Evolutionary conservation across 2,113 vertebrate species (phyloP), one percentile per base, ranked within the genome.

Genomic region (Cisticola juncidis): DNA sequence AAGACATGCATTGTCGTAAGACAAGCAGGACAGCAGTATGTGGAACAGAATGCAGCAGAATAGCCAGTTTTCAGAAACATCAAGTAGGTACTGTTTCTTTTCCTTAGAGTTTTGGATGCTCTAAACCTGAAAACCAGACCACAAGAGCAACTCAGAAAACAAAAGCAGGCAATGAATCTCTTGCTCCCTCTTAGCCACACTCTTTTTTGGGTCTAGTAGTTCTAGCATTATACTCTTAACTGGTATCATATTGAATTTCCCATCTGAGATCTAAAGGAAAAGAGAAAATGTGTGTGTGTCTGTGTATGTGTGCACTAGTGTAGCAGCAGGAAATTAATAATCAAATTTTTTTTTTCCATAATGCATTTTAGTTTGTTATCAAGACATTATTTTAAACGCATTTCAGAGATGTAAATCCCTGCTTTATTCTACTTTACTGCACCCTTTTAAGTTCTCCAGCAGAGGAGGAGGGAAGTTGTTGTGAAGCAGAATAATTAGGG

Each of bases 401-500:
- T 87, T 91, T 95, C 65, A 86, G 84, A 78, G 14, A 72, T 33
- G 11, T 66, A 95, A 97, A 95, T 83, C 62, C 86, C 53, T 77
- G 70, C 56, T 97, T 97, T 95, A 91, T 87, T 95, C 93, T 97
- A 65, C 47, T 81, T 77, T 93, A 76, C 48, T 94, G 57, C 64
- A 68, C 24, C 28, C 62, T 94, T 85, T 64, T 81, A 88, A 78
- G 57, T 4, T 0, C 35, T 97, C 78, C 93, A 89, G 91, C 79
- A 71, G 56, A 56, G 60, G 80, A 94, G 84, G 86, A 97, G 88
- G 82, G 84, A 97, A 95, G 73, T 71, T 62, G n/a, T 61, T 96
- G 77, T 78, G 94, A 97, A 83, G 86, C 62, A 94, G 66, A 88
- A 94, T 97, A 97, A 97, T 96, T 72, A 61, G 84, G 85, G 82